Evolutionary conservation across 2,113 vertebrate species (phyloP).

Genomic region (Coturnix japonica): DNA sequence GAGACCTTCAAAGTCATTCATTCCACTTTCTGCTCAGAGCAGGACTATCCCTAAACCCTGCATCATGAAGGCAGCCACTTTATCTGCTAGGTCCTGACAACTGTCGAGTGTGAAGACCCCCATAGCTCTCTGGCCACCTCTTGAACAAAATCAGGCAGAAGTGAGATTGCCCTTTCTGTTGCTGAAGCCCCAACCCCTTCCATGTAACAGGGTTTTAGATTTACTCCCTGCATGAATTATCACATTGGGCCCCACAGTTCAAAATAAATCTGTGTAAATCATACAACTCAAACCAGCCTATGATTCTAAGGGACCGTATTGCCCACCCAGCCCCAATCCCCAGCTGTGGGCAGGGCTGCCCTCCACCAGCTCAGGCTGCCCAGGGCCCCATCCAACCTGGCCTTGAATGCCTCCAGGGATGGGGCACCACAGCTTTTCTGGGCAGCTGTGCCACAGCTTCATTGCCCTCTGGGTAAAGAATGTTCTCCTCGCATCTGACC

Average conservation of each 20-base stretch:
- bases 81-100: not conserved
- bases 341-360: too few species aligned
- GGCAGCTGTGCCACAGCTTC: too few species aligned
- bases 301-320: too few species aligned
- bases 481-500: too few species aligned
- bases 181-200: not conserved
- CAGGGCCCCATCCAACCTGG: too few species aligned
- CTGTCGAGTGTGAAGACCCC: not conserved
- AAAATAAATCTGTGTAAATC: not conserved
- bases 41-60: not conserved
- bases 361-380: too few species aligned
- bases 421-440: too few species aligned
- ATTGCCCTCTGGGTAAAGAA: too few species aligned
- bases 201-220: not conserved
- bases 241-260: not conserved
- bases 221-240: not conserved
- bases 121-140: not conserved
- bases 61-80: not conserved
- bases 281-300: too few species aligned
- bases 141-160: not conserved
- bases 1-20: not conserved
- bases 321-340: too few species aligned
- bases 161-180: not conserved
- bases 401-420: too few species aligned
- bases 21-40: not conserved